Conservation (phyloP, 2,888 invertebrate genomes). For the Habrosyne pyritoides region DNA sequence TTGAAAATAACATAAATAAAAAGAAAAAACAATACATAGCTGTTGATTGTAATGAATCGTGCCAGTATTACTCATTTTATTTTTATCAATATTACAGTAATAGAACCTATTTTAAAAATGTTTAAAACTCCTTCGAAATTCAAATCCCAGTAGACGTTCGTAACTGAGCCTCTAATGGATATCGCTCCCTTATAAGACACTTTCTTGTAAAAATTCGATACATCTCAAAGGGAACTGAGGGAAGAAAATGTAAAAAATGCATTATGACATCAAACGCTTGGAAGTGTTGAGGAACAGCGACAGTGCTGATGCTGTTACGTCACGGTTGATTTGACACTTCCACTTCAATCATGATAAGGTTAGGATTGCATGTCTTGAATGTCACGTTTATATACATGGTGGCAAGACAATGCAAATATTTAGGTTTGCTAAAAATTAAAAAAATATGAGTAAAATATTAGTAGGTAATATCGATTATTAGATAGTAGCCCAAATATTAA, state of each 20-base stretch:
- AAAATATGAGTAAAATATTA: no score
- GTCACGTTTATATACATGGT: no score
- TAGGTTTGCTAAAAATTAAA: no score
- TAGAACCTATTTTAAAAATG: background rate
- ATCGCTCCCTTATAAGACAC: conserved; percentile 25
- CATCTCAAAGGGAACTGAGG: conserved; percentile 34
- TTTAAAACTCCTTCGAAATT: conserved; percentile 10
- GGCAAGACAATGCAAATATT: no score
- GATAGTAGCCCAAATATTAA: no score
- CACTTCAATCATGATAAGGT: background rate
- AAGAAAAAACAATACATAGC: no score
- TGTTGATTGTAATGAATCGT: no score
- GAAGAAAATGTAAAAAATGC: conserved; percentile 17
- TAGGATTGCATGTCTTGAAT: no score
- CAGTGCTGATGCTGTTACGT: background rate
- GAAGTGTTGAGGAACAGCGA: background rate
- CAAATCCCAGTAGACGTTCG: conserved; percentile 23
- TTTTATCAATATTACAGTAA: background rate
- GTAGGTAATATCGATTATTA: no score
- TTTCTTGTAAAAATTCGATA: conserved; percentile 36
- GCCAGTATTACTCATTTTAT: no score
- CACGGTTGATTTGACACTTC: background rate
- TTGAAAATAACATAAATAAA: no score
- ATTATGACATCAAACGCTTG: conserved; percentile 11
- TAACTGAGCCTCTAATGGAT: conserved; percentile 41